Base-by-base conservation (phyloP, 2,113 vertebrate genomes). In the Toxotes chatareus region DNA sequence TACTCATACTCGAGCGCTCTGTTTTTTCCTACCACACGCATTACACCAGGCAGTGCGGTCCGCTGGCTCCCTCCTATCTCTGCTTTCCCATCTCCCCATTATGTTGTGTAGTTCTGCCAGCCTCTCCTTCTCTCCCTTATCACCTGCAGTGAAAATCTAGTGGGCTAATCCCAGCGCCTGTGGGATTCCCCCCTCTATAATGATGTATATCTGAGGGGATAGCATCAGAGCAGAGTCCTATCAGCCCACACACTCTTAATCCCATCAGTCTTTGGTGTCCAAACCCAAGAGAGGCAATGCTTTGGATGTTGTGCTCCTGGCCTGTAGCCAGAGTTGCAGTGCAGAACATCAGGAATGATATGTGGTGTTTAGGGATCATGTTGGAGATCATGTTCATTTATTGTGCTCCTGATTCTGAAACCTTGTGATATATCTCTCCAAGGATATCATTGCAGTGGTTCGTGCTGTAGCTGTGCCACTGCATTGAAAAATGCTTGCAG, bases 121-220 rank as follows among this genome's bases (percentile, higher is more conserved):
- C 74, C 70, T 86, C 73, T 49, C 80, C 64, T 87, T 79, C 88
- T 53, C 69, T 78, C 84, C 80, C 88, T 92, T 91, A 92, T 93
- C 92, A 93, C 93, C 87, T 92, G 87, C 79, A 87, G 93, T 86
- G 90, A 89, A 90, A 93, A 89, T 93, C 91, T 80, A 89, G 82
- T 68, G 14, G 80, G 89, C 86, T 93, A 93, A 94, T 93, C 90
- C 90, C 85, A 63, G 60, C 10, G 86, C 92, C 89, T 83, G 76
- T 87, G 88, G 93, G 93, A 93, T 89, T 84, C 89, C 88, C 90
- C 79, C 83, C 78, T 75, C 88, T 79, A 82, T 94, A 89, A 93
- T 90, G 93, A 91, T 92, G 76, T 91, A 85, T 93, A 92, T 93
- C 93, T 86, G 87, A 92, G 77, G 86, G 86, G 91, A 93, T 91